Evolutionary conservation across 1,140 invertebrate species (phyloP).

Genomic region (Aplysia californica): DNA sequence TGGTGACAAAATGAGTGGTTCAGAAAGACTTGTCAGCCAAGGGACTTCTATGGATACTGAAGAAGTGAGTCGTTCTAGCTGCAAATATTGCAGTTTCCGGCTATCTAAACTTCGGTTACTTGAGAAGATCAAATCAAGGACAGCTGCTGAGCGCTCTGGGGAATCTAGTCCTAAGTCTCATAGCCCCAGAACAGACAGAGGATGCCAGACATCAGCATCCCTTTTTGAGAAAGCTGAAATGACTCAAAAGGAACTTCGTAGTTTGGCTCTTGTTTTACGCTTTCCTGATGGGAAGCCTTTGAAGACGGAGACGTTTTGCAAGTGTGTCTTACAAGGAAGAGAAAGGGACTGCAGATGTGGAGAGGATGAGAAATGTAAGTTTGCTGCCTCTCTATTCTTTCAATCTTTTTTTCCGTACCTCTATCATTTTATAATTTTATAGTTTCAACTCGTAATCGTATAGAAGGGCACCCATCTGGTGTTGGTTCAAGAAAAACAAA

Average conservation of each 20-base stretch:
- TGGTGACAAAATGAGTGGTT: not conserved
- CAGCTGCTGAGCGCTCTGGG: not conserved
- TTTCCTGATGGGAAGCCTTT: not conserved
- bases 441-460: no score
- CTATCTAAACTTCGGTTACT: conserved; percentile 10
- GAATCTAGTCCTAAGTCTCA: not conserved
- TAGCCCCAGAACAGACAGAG: not conserved
- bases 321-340: conserved; percentile 12
- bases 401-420: not conserved
- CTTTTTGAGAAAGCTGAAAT: conserved; percentile 21
- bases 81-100: conserved; percentile 17
- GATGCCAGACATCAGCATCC: conserved; percentile 11
- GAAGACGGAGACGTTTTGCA: conserved; percentile 16
- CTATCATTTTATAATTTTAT: no score
- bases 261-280: conserved; percentile 9
- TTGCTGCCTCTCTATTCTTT: not conserved
- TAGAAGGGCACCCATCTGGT: no score
- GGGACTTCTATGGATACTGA: conserved; percentile 4
- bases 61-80: not conserved
- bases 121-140: conserved; percentile 13
- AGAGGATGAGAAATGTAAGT: conserved; percentile 29
- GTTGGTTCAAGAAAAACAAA: no score
- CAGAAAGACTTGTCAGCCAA: not conserved
- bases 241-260: conserved; percentile 9
- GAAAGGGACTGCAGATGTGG: conserved; percentile 22